phyloP scores from a whole-genome alignment of 1,140 invertebrate species.

The Zaprionus ornatus region DNA sequence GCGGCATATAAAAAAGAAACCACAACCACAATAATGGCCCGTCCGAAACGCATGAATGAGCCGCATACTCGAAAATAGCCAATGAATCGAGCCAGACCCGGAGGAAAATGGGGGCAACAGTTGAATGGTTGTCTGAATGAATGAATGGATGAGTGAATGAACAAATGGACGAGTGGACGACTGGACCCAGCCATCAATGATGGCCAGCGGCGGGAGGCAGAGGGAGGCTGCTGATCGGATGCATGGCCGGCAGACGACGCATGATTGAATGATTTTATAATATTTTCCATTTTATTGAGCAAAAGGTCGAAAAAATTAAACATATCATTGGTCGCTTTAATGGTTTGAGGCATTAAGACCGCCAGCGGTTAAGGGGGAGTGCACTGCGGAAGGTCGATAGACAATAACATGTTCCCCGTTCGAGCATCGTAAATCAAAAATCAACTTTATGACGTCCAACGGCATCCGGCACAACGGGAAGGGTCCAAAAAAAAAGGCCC shows the following conservation, averaged over 20 bases:
- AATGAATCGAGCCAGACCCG: neutral
- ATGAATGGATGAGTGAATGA: neutral
- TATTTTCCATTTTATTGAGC: conserved; percentile 67
- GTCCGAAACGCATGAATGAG: conserved; percentile 66
- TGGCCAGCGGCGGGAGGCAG: no score
- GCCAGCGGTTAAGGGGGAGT: neutral
- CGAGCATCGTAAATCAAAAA: conserved; percentile 63
- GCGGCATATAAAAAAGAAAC: neutral
- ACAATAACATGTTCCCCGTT: conserved; percentile 67
- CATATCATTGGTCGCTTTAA: conserved; percentile 53
- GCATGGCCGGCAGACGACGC: conserved; percentile 54
- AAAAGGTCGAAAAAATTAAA: conserved; percentile 60
- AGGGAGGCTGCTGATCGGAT: neutral
- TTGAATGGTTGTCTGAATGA: neutral
- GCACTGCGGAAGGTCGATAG: conserved; percentile 6
- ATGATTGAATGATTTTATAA: conserved; percentile 78
- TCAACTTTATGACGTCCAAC: conserved; percentile 52
- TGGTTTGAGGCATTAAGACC: conserved; percentile 10
- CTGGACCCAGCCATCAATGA: no score
- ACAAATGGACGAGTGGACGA: neutral
- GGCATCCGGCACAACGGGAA: neutral
- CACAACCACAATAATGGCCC: conserved; percentile 52
- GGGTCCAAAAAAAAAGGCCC: conserved; percentile 1
- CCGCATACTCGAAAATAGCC: conserved; percentile 41
- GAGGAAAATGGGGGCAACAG: conserved; percentile 1